Base-by-base conservation (phyloP, 2,888 invertebrate species). In the Crocallis elinguaria region DNA sequence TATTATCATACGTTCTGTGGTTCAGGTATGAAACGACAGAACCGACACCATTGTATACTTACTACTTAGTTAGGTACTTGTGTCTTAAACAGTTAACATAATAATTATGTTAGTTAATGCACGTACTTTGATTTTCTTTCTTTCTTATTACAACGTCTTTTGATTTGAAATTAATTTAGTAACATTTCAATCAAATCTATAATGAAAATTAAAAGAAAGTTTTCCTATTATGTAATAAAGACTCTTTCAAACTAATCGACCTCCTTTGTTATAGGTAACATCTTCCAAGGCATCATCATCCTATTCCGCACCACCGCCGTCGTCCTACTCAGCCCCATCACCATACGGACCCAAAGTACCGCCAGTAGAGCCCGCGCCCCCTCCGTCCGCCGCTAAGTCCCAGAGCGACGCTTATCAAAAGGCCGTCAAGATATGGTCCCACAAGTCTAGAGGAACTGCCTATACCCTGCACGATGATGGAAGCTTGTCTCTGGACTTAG, bases 341-440 rank as follows among this genome's bases (percentile, higher is more conserved):
- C 51, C 69, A 12, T 49, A 62, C 12, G 60, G 67, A 1, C 61
- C 62, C 2, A 64, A 67, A 5, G 51, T 60, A 0, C 79, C 79
- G 1, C 66, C 68, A 0, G 53, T 82, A n/a, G 86, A 88, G 41
- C 69, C 75, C 0, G 87, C 88, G 0, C 88, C 88, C 0, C 74
- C 83, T 0, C 44, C 57, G 1, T 79, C 82, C 12, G 75, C 69
- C 1, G 87, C 81, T 0, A 71, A 64, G 6, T 78, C 81, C 3
- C 86, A 88, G 49, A 88, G 88, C 42, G 91, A 91, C 44, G 88
- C 90, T 0, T 87, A 90, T 55, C 76, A 89, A 1, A 90, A 89
- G 58, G 90, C 89, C 2, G 75, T 69, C 3, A 84, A 79, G 60
- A 89, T 92, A 32, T 90, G 91, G 88, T 84, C 88, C 0, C 87